These are phyloP conservation scores for Clarias magur DNA, from an alignment of 2,113 vertebrate genomes.

Conservation along the genomic window DNA sequence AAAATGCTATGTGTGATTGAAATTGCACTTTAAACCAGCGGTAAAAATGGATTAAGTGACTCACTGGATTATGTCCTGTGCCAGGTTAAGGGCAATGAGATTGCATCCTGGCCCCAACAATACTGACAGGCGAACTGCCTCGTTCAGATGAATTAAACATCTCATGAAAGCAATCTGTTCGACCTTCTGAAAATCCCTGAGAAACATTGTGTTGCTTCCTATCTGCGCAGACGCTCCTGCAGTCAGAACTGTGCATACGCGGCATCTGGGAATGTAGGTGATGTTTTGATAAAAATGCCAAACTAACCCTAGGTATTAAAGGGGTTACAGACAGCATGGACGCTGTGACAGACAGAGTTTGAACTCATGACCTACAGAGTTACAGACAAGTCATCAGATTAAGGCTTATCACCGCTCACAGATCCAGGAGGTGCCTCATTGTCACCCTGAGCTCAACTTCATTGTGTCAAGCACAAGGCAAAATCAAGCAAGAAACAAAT, in stretches of 20 bases:
- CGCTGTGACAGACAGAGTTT: neutral
- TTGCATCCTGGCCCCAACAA: slow-evolving; percentile 37
- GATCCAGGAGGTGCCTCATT: neutral
- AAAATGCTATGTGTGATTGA: slow-evolving; percentile 17
- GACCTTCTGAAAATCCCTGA: slow-evolving; percentile 31
- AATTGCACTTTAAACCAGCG: slow-evolving; percentile 18
- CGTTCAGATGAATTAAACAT: slow-evolving; percentile 52
- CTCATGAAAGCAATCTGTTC: slow-evolving; percentile 19
- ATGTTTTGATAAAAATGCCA: neutral
- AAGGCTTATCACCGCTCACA: neutral
- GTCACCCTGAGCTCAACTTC: neutral
- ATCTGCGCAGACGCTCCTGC: neutral
- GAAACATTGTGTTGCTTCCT: neutral
- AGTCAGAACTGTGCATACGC: neutral
- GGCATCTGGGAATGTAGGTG: neutral
- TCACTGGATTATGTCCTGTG: slow-evolving; percentile 41
- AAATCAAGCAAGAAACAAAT: neutral
- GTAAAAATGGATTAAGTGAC: slow-evolving; percentile 23
- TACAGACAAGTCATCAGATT: slow-evolving; percentile 6
- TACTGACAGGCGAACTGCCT: slow-evolving; percentile 47
- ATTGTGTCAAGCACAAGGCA: neutral
- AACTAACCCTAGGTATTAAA: neutral
- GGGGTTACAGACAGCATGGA: slow-evolving; percentile 11
- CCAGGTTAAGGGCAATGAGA: slow-evolving; percentile 39
- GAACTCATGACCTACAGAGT: neutral